These are phyloP conservation scores for Calidris pygmaea DNA, from an alignment of 2,113 vertebrate species.

Conservation along the genomic window DNA sequence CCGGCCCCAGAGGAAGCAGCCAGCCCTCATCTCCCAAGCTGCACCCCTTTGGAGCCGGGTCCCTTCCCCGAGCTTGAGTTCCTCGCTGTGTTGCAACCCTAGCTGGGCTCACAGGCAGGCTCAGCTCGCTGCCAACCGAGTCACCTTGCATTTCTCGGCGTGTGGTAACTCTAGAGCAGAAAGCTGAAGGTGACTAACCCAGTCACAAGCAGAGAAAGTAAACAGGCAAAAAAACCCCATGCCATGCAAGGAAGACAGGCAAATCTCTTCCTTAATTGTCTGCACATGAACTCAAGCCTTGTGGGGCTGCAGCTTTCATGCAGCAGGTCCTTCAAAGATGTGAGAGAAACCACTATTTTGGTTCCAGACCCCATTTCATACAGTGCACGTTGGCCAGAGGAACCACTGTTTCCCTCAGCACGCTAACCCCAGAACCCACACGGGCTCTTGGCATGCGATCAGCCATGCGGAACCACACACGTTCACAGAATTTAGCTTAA, in stretches of 20 bases:
- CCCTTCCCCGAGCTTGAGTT: not conserved
- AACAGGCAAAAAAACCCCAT: not conserved
- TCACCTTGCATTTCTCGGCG: not conserved
- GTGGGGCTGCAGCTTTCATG: not conserved
- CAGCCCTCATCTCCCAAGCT: not conserved
- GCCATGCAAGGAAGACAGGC: accelerated
- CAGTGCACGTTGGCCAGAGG: accelerated
- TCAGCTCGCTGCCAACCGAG: not conserved
- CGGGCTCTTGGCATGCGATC: accelerated
- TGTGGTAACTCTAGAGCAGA: not conserved
- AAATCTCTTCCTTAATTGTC: not conserved
- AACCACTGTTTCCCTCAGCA: accelerated
- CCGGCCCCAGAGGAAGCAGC: not conserved
- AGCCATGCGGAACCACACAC: not conserved
- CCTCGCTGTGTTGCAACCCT: not conserved
- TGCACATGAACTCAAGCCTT: not conserved
- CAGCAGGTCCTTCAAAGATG: not conserved
- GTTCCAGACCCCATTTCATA: not conserved
- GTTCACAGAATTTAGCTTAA: not conserved
- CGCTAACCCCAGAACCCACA: not conserved
- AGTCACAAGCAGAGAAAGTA: not conserved
- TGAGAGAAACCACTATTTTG: not conserved
- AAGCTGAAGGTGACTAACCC: not conserved
- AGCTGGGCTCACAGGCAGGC: not conserved
- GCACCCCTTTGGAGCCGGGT: not conserved